Evolutionary conservation across 2,797 vertebrate species (phyloP).

Genomic region (Pyrocephalus nanus): DNA sequence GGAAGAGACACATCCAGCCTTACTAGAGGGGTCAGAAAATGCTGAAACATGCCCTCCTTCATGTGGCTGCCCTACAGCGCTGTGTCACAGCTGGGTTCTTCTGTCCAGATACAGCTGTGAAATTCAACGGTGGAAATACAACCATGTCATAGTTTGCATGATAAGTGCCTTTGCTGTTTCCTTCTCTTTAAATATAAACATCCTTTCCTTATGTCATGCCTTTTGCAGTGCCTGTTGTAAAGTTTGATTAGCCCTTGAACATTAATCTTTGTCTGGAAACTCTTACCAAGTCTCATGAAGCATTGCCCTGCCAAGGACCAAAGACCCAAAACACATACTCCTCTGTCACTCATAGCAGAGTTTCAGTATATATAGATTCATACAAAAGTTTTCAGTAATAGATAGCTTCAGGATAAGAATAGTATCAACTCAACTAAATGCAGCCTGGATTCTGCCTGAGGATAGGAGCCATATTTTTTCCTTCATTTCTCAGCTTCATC

Average conservation of each 20-base stretch:
- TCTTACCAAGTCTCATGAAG: neutral
- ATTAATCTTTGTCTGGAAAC: neutral
- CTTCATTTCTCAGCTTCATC: neutral
- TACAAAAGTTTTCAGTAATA: neutral
- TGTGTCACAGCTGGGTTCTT: neutral
- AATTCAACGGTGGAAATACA: neutral
- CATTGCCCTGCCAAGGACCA: neutral
- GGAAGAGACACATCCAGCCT: neutral
- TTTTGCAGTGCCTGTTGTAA: neutral
- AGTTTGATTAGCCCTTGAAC: neutral
- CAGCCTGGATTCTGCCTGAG: neutral
- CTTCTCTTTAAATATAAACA: neutral
- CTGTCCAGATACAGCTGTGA: neutral
- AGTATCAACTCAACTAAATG: conserved; percentile 14
- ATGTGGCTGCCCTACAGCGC: accelerated
- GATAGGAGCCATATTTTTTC: neutral
- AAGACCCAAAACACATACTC: neutral
- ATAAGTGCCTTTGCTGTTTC: neutral
- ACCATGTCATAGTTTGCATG: neutral
- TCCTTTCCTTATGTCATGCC: neutral
- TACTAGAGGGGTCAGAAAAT: neutral
- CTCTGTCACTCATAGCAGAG: neutral
- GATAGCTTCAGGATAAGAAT: neutral
- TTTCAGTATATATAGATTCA: neutral
- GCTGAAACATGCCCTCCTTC: neutral